Percentiles rank a stretch among this genome's conserved stretches.
phyloP scores from a whole-genome alignment of 1,140 invertebrate species.

The Cotesia typhae region DNA sequence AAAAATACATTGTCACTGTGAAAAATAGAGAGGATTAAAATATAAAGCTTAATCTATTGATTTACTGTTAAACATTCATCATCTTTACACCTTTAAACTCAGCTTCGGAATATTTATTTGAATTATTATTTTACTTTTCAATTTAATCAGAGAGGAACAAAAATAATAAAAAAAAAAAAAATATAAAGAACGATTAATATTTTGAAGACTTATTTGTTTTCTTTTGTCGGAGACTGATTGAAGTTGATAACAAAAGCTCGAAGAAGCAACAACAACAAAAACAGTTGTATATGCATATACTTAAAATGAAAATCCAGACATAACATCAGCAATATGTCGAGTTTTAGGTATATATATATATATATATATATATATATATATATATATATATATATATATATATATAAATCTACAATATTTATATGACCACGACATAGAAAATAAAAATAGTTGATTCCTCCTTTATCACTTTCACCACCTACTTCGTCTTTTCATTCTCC shows the following conservation, averaged over 20 bases:
- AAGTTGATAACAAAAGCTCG: constrained; percentile 11
- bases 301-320: background rate
- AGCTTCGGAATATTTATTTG: too few species aligned
- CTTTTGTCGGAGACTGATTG: constrained; percentile 9
- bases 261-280: background rate
- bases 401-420: constrained; percentile 9
- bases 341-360: background rate
- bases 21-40: too few species aligned
- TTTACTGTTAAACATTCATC: too few species aligned
- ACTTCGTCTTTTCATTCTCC: constrained; percentile 27
- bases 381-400: too few species aligned
- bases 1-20: too few species aligned
- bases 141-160: too few species aligned
- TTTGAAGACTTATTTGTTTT: background rate
- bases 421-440: constrained; percentile 4
- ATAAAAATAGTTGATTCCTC: constrained; percentile 26
- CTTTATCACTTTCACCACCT: background rate
- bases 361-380: too few species aligned
- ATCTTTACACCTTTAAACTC: too few species aligned
- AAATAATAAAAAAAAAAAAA: background rate
- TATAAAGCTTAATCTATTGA: too few species aligned
- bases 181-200: background rate
- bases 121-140: too few species aligned
- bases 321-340: background rate
- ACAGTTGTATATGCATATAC: too few species aligned